phyloP scores from a whole-genome alignment of 2,797 vertebrate genomes.

The Melanotaenia parkinsoni region DNA sequence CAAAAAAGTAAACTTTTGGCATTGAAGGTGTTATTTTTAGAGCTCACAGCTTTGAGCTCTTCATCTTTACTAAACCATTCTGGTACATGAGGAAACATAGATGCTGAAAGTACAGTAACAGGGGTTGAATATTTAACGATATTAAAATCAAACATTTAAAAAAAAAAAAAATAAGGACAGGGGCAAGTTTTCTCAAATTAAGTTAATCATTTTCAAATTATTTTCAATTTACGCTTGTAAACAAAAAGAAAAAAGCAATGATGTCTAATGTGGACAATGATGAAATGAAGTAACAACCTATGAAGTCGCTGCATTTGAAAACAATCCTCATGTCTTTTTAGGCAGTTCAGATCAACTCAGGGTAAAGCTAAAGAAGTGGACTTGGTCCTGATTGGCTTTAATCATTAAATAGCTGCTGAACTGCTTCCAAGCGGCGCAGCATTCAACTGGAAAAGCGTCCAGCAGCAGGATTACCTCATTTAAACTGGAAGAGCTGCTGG shows the following conservation, averaged over 20 bases:
- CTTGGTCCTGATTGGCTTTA: slow-evolving; percentile 36
- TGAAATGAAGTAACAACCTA: slow-evolving; percentile 31
- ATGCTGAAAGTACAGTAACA: too few species aligned
- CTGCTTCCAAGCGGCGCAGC: slow-evolving; percentile 30
- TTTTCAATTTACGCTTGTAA: too few species aligned
- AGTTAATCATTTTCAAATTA: too few species aligned
- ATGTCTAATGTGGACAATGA: slow-evolving; percentile 26
- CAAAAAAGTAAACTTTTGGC: slow-evolving; percentile 54
- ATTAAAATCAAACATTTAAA: not conserved
- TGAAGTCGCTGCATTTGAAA: slow-evolving; percentile 34
- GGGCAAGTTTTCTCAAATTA: slow-evolving; percentile 8
- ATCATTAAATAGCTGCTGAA: slow-evolving; percentile 30
- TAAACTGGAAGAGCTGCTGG: slow-evolving; percentile 21
- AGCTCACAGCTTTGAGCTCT: slow-evolving; percentile 10
- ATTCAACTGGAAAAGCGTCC: slow-evolving; percentile 14
- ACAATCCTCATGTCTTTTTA: slow-evolving; percentile 22
- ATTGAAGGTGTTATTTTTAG: slow-evolving; percentile 44
- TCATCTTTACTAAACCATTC: too few species aligned
- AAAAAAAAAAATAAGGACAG: not conserved
- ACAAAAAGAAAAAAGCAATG: too few species aligned
- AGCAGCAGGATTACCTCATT: slow-evolving; percentile 41
- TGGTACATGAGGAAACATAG: too few species aligned
- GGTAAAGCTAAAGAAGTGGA: slow-evolving; percentile 23
- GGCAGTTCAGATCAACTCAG: slow-evolving; percentile 40
- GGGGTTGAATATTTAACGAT: too few species aligned